Evolutionary conservation across 37 sponge, comb jelly and placozoan species (phyloP), one percentile per base, ranked within the genome.

Genomic region (Hexactinellida sp.): DNA sequence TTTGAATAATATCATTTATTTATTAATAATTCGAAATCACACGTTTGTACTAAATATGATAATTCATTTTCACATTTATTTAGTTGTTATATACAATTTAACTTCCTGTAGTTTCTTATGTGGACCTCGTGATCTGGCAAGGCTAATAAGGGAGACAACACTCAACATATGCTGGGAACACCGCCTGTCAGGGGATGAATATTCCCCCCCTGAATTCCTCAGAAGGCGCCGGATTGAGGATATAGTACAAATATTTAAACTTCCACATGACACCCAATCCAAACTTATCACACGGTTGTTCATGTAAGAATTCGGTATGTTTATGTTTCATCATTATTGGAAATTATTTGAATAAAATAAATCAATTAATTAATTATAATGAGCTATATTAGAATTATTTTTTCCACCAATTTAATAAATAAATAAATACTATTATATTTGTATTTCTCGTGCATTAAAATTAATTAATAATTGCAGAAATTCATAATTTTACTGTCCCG

Each of bases 121-220:
- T n/a, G 76, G 76, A 28, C 76, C 76, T 5, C 76, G 76, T 63
- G 76, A 63, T n/a, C 34, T 63, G 3, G 76, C 76, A 32, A 23
- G 76, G 13, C 76, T 63, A 7, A 28, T 63, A 21, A 7, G 76
- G 3, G 76, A 63, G 76, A 63, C 76, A n/a, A 63, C 76, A 7
- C 21, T 63, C 76, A 63, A 63, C 76, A 63, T 63, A 3, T 63
- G 76, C 76, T 63, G 76, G 76, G 76, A 63, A n/a, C 76, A n/a
- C 76, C 3, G 76, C 3, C 34, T 63, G 13, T 63, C 76, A 3
- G 76, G 76, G 5, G 76, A 63, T 63, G 76, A 63, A n/a, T 63
- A 25, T 63, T 63, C 76, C 13, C 76, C 76, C 30, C 76, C 76
- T 25, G 76, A 10, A 25, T 63, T 63, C 13, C 76, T 63, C 3